These are phyloP conservation scores for Anoura caudifer DNA, from an alignment of 2,113 vertebrate species.

Conservation along the genomic window DNA sequence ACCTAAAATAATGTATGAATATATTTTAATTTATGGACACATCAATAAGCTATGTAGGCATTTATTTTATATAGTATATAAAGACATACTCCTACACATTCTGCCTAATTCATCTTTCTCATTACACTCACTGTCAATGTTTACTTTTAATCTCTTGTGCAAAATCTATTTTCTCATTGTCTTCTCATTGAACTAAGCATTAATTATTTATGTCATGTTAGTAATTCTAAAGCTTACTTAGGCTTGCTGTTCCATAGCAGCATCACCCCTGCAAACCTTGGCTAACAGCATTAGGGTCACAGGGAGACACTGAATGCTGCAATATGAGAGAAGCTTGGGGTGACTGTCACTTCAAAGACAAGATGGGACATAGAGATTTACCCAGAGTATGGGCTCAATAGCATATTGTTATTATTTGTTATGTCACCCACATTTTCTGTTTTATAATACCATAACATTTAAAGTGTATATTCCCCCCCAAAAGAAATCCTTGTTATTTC, in stretches of 20 bases:
- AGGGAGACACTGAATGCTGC: neutral
- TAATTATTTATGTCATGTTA: neutral
- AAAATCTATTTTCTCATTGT: conserved; percentile 6
- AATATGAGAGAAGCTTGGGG: neutral
- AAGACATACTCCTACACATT: neutral
- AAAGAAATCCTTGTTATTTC: neutral
- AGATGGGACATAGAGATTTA: neutral
- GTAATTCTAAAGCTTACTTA: neutral
- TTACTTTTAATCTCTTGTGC: neutral
- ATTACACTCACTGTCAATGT: neutral
- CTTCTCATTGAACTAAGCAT: neutral
- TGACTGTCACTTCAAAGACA: neutral
- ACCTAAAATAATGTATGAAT: neutral
- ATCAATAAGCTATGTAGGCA: neutral
- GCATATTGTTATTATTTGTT: neutral
- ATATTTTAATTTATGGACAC: neutral
- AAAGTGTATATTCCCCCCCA: neutral
- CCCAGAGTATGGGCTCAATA: neutral
- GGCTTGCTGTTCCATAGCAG: neutral
- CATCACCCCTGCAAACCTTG: neutral
- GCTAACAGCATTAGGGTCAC: neutral
- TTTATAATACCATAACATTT: neutral
- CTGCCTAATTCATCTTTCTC: neutral
- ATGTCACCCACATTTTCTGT: neutral
- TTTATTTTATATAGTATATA: neutral